Evolutionary conservation across 2,888 invertebrate species (phyloP), one percentile per base, ranked within the genome.

Genomic region (Eledona agricola): DNA sequence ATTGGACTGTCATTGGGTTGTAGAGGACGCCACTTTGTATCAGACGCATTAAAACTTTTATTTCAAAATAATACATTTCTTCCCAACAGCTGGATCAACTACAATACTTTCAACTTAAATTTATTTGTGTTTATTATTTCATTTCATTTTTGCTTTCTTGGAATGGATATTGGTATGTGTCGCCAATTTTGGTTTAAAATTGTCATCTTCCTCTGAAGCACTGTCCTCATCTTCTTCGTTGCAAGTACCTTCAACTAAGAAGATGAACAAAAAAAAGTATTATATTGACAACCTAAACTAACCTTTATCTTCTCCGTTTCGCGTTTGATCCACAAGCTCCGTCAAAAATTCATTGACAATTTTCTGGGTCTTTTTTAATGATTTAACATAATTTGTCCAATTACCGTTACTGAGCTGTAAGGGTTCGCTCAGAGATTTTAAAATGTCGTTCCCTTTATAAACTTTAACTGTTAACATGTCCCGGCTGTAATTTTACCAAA

Each of bases 261-360:
- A n/a, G n/a, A n/a, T n/a, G n/a, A n/a, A n/a, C n/a, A n/a, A n/a
- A n/a, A 4, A 37, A 25, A 22, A 43, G 5, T 15, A 15, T 3
- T 12, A 28, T n/a, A 13, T 43, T 17, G 22, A 35, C n/a, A 11
- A 12, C 15, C 9, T 11, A 26, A 45, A 9, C 20, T 38, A 38
- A 38, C 38, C 38, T 38, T 28, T 13, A 43, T 51, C 56, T 40
- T 42, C 51, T 28, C 23, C 34, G 50, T 38, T 26, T 53, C 51
- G 45, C 16, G 61, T 59, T 9, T 40, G 19, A 22, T 59, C 57
- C 1, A 67, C 60, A 12, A 66, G 46, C 20, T 53, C 40, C 1
- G 66, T 65, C 11, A 67, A 51, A 47, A 53, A 62, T n/a, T 43
- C 43, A 45, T 67, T 67, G 10, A 63, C 58, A 23, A 37, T 46